A percentile compares a stretch with the other conserved stretches of the same genome.
These are phyloP conservation scores for Petrocephalus zakoni DNA, from an alignment of 2,113 vertebrate genomes.

Conservation along the genomic window DNA sequence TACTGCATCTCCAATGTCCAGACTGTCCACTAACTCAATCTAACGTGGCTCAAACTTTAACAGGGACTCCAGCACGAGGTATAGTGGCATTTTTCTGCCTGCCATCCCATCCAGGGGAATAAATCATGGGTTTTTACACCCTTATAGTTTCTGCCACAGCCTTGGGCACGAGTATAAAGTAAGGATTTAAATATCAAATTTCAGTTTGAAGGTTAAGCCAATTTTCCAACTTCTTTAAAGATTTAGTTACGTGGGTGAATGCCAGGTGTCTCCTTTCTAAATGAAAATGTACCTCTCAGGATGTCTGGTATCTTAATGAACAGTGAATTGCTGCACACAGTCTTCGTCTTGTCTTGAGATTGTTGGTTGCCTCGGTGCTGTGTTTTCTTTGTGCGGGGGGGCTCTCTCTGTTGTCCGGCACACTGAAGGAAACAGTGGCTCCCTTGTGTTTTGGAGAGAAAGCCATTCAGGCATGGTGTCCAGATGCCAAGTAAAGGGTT, in stretches of 20 bases:
- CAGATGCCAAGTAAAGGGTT: slow-evolving; percentile 1
- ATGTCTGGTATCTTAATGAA: neutral
- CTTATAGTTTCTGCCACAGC: neutral
- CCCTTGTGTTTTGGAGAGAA: neutral
- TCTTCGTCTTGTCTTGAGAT: neutral
- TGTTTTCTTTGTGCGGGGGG: neutral
- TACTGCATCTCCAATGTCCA: neutral
- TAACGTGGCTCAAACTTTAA: neutral
- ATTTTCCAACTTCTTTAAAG: neutral
- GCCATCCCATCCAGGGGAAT: neutral
- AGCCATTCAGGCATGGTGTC: neutral
- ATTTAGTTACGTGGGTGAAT: neutral
- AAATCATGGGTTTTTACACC: neutral
- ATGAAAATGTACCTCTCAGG: neutral
- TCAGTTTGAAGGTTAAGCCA: neutral
- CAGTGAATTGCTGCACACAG: neutral
- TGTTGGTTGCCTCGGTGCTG: neutral
- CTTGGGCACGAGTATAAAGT: neutral
- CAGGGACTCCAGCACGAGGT: neutral
- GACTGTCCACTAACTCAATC: neutral
- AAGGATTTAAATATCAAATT: slow-evolving; percentile 8
- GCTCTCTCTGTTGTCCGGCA: no score
- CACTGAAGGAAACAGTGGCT: neutral
- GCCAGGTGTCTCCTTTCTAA: neutral
- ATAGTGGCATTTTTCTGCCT: neutral